These are phyloP conservation scores for Brachionus rotundiformis DNA, from an alignment of 1,140 invertebrate genomes.

Conservation along the genomic window DNA sequence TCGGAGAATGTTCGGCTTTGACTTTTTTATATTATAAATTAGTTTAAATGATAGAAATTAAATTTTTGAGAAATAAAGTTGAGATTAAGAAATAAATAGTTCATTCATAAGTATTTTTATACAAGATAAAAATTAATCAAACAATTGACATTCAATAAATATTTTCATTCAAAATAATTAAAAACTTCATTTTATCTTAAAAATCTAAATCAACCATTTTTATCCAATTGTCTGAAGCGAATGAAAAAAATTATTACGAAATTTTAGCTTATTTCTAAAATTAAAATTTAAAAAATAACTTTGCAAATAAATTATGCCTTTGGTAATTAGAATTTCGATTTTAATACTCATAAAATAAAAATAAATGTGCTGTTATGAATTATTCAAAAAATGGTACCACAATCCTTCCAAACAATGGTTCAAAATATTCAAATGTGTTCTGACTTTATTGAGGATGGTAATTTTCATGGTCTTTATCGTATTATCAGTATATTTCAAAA, in stretches of 20 bases:
- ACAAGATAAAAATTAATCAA: too few species aligned
- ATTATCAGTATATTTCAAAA: conserved; percentile 2
- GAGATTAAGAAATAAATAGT: too few species aligned
- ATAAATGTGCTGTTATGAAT: background rate
- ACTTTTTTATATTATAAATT: too few species aligned
- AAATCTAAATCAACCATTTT: background rate
- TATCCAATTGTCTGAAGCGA: background rate
- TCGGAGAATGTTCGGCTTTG: too few species aligned
- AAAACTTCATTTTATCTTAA: too few species aligned
- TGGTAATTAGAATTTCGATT: background rate
- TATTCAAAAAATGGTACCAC: conserved; percentile 1
- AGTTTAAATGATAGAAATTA: too few species aligned
- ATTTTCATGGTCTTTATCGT: background rate
- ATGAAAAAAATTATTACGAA: background rate
- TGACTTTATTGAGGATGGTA: background rate
- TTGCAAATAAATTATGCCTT: background rate
- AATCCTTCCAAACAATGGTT: conserved; percentile 3
- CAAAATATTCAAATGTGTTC: conserved; percentile 39
- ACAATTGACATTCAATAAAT: too few species aligned
- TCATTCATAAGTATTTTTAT: too few species aligned
- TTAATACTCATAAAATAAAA: background rate
- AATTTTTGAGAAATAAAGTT: too few species aligned
- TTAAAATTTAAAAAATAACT: background rate
- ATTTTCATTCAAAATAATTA: too few species aligned
- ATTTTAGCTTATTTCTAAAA: background rate